Evolutionary conservation across 2,888 invertebrate genomes (phyloP), one percentile per base, ranked within the genome.

Genomic region (Rhagonycha fulva): DNA sequence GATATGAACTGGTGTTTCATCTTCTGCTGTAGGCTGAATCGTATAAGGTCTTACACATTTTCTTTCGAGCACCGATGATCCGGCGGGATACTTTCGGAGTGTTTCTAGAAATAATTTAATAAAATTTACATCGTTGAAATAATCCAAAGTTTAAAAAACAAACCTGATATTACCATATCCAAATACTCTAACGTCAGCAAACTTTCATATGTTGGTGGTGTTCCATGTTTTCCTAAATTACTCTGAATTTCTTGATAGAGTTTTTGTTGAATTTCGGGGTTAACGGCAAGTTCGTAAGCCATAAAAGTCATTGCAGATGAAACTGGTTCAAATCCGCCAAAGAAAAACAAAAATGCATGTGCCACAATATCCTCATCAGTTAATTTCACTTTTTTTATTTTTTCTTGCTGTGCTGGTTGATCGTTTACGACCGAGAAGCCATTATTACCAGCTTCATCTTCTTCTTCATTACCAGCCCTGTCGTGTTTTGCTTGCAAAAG

Each of bases 231-330:
- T 19, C 2, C 19, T 19, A 19, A 19, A 19, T 19, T 19, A 19
- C 19, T 2, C 14, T 85, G 87, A 61, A 93, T 90, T 86, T 93
- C 92, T 62, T 88, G 81, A 1, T 87, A 87, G 0, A 93, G 85
- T 71, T 84, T 89, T 4, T 89, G 87, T 83, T 93, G 93, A 0
- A 91, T 84, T 0, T 92, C 91, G 23, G 90, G 89, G 85, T 92
- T 89, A 4, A 89, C 71, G 30, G 91, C 91, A 26, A 93, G 82
- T 83, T 92, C 92, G 68, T 92, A 88, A 0, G 90, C 85, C 0
- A 89, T 82, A 76, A 92, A 91, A 0, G 87, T 88, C 82, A 90
- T 86, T 5, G 87, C 82, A 72, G 87, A 87, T 0, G 90, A 88
- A 0, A 88, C 88, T 0, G 89, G 87, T 62, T 90, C 90, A 78